Base-by-base conservation (phyloP, 1,140 invertebrate species). In the Stegodyphus dumicola region DNA sequence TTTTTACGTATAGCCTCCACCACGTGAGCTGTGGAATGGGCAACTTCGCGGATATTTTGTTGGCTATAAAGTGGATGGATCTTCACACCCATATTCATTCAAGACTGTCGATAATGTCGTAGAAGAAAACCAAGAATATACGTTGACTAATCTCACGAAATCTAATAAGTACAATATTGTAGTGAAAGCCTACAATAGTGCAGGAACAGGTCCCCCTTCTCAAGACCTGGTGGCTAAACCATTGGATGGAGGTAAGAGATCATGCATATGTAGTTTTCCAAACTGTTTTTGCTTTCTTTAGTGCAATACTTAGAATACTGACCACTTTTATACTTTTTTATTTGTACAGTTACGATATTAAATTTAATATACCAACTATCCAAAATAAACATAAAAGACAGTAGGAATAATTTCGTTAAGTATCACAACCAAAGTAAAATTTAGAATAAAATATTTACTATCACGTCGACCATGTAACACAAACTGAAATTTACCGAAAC, bases 11-110 rank as follows among this genome's bases (percentile, higher is more conserved):
- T 6, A 87, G 87, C 95, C 96, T 88, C 96, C 97, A 85, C 92
- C 94, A 88, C 93, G 94, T 66, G 94, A 96, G 87, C 94, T 96
- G 89, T 98, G 96, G 96, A 98, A 98, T 89, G 96, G 96, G 48
- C 96, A 97, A 91, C 96, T 98, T 88, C 93, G 95, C 87, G 96
- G 96, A 86, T 97, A 96, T 90, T 90, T 90, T 75, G 78, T 89
- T 5, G 89, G 87, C 0, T 89, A 88, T 74, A 85, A 84, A 56
- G 90, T 93, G 96, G 85, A 97, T 95, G 89, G 95, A 96, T 91
- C 97, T 95, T 83, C 95, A 96, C 17, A 96, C 97, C 15, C 73
- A 0, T 86, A 77, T 49, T 87, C 73, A 3, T 86, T 70, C 77
- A 87, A 87, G 52, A 87, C 83, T 6, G 83, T 86, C 7, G 83